phyloP scores from a whole-genome alignment of 2,113 vertebrate species.

The Sylvietta virens region DNA sequence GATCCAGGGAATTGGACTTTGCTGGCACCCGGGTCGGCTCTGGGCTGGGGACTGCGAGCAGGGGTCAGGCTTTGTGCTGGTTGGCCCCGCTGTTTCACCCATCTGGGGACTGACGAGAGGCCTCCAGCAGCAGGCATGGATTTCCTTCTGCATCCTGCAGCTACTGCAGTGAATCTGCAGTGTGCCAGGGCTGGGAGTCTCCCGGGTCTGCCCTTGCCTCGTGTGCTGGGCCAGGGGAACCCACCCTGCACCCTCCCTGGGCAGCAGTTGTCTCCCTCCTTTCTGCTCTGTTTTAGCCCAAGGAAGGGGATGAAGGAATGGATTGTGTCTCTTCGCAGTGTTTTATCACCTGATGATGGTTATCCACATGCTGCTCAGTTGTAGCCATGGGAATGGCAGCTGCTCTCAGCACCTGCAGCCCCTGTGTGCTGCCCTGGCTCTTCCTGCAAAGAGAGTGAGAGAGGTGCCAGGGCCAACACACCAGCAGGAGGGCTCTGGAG shows the following conservation, averaged over 20 bases:
- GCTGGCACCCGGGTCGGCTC: neutral
- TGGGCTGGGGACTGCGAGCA: neutral
- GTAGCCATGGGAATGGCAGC: constrained; percentile 33
- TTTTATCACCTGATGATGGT: constrained; percentile 12
- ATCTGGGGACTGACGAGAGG: neutral
- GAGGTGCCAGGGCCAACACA: neutral
- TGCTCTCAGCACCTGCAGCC: neutral
- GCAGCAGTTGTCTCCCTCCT: neutral
- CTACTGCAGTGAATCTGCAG: neutral
- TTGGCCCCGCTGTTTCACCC: neutral
- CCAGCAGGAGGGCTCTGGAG: neutral
- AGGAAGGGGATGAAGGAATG: neutral
- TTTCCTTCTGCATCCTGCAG: neutral
- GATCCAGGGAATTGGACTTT: neutral
- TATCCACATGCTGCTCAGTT: neutral
- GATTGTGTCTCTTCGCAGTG: neutral
- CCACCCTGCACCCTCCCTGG: neutral
- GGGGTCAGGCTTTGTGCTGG: neutral
- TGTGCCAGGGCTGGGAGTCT: neutral
- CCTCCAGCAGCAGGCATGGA: neutral
- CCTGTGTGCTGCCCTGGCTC: neutral
- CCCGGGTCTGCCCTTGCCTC: neutral
- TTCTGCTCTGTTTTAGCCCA: neutral
- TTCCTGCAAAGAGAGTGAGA: neutral
- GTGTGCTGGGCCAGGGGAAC: neutral